A percentile compares a stretch with the other conserved stretches of the same genome.
Evolutionary conservation across 2,888 invertebrate genomes (phyloP).

Genomic region (Smittia aterrima): DNA sequence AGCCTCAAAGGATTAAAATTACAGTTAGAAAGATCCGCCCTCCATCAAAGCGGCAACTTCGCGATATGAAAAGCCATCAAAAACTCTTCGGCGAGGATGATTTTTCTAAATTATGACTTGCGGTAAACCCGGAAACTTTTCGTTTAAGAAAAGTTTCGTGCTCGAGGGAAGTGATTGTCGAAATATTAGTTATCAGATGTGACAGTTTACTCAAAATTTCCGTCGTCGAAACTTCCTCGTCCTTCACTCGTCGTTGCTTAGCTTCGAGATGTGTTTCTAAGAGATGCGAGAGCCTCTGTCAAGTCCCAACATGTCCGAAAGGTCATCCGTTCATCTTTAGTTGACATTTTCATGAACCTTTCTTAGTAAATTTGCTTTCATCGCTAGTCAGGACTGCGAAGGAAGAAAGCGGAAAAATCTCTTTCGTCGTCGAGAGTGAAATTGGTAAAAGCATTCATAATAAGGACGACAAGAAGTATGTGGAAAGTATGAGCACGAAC

Average conservation of each 20-base stretch:
- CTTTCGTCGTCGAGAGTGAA: background rate
- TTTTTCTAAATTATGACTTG: too few relatives aligned
- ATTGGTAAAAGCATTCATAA: constrained; percentile 15
- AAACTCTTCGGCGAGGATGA: background rate
- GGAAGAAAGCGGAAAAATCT: constrained; percentile 12
- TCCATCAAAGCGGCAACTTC: background rate
- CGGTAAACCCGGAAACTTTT: too few relatives aligned
- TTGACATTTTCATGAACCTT: background rate
- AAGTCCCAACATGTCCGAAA: background rate
- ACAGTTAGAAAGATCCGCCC: constrained; percentile 2
- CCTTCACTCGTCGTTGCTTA: too few relatives aligned
- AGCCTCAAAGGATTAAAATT: constrained; percentile 23
- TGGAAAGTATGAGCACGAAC: constrained; percentile 11
- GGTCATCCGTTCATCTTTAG: constrained; percentile 4
- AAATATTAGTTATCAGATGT: too few relatives aligned
- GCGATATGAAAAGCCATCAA: background rate
- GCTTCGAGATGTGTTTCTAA: too few relatives aligned
- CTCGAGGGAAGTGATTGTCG: too few relatives aligned
- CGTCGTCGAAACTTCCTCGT: too few relatives aligned
- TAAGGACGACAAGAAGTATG: background rate
- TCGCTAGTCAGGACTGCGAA: background rate
- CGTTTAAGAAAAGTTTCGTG: too few relatives aligned
- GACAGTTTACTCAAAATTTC: too few relatives aligned
- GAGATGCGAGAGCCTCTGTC: too few relatives aligned
- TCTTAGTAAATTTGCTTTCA: constrained; percentile 2